These are phyloP conservation scores for Corythornis leucogaster DNA, from an alignment of 2,797 vertebrate genomes.

Conservation along the genomic window DNA sequence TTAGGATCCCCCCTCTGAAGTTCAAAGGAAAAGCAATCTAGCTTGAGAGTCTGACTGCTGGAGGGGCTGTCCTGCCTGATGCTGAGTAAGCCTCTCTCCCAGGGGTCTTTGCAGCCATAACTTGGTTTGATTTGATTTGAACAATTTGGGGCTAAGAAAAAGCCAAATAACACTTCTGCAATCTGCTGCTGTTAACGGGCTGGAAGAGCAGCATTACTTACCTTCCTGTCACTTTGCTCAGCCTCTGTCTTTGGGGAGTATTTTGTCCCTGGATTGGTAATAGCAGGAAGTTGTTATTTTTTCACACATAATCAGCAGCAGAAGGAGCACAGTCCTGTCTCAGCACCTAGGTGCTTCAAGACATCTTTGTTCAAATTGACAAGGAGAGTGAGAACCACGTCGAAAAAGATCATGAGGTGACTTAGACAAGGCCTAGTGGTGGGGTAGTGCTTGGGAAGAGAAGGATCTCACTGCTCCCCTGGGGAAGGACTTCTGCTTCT, in stretches of 20 bases:
- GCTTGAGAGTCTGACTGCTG: neutral
- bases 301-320: conserved; percentile 23
- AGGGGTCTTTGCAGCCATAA: neutral
- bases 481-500: neutral
- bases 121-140: neutral
- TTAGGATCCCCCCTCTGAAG: neutral
- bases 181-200: neutral
- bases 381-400: neutral
- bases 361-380: neutral
- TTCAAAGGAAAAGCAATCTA: neutral
- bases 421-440: neutral
- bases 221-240: neutral
- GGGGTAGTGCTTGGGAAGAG: neutral
- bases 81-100: neutral
- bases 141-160: neutral
- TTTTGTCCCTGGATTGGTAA: neutral
- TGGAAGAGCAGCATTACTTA: neutral
- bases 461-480: neutral
- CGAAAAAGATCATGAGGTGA: neutral
- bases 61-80: neutral
- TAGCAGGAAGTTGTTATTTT: conserved; percentile 40
- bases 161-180: neutral
- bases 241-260: neutral
- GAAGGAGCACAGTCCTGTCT: neutral
- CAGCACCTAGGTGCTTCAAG: neutral